Base-by-base conservation (phyloP, 2,113 vertebrate genomes). In the Scomber scombrus region DNA sequence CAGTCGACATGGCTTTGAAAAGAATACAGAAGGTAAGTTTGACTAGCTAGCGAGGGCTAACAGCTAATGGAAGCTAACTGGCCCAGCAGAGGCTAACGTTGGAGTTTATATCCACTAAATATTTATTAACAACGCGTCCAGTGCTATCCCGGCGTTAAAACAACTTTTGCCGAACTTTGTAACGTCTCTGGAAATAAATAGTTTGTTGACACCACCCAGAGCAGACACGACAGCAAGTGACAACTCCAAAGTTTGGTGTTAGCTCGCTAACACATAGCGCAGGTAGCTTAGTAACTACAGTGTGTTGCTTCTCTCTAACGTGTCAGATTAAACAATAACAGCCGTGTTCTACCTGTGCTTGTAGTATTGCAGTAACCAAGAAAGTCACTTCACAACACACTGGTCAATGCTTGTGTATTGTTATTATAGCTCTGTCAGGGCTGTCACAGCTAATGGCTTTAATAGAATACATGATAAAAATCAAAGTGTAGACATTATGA, bases 1-100 rank as follows among this genome's bases (percentile, higher is more conserved):
- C 77, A 26, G 56, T 15, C 46, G 85, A 15, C 54, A 91, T 91
- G 90, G 90, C 90, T 23, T 68, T 86, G 49, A 91, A 89, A 47
- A 89, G 88, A 85, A 91, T 91, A 83, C 76, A 89, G 50, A 91
- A 86, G 90, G 90, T 91, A 76, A 71, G 80, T 81, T 50, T 58
- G 11, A 77, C 45, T 8, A 40, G 72, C 56, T 71, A 63, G 78
- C 67, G 51, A 0, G 40, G 54, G 49, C 52, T 50, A 31, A 3
- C 19, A 61, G 80, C 85, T 84, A 81, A 65, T 34, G 57, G 61
- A 3, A 34, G 85, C 69, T 75, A 72, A 61, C 43, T 71, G 57
- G 70, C 75, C 56, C 58, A 64, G 26, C 21, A 54, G 12, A 55
- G 23, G 70, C 78, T 81, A 84, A 77, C 34, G 11, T 40, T 16